These are phyloP conservation scores for Axinella damicornis DNA, from an alignment of 37 sponge, comb jelly and placozoan species.

Conservation along the genomic window DNA sequence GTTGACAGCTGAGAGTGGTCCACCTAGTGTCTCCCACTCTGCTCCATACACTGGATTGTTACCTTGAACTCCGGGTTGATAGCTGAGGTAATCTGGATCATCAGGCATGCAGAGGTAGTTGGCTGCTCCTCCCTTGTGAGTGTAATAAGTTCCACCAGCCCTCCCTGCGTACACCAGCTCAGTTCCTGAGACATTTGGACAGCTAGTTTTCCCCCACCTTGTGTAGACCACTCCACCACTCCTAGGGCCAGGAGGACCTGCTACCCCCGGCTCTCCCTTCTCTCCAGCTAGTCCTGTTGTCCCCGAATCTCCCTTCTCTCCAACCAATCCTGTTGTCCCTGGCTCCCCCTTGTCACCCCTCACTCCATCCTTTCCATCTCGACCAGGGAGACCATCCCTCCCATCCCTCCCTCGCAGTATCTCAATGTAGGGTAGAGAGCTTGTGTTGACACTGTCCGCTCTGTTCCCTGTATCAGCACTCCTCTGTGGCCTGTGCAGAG, in stretches of 20 bases:
- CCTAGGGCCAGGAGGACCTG: constrained; percentile 25
- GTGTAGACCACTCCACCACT: constrained; percentile 33
- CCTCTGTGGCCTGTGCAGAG: no score
- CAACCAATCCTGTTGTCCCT: no score
- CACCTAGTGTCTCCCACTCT: constrained; percentile 29
- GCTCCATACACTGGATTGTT: constrained; percentile 17
- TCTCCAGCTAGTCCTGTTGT: constrained; percentile 32
- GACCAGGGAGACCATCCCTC: no score
- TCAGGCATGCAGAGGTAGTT: constrained; percentile 27
- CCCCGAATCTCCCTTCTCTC: neutral
- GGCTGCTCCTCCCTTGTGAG: constrained; percentile 30
- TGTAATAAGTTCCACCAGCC: constrained; percentile 13
- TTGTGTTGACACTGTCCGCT: no score
- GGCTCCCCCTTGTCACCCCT: no score
- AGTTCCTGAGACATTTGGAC: constrained; percentile 38
- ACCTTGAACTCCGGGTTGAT: constrained; percentile 22
- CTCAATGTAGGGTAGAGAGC: no score
- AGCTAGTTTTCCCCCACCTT: constrained; percentile 37
- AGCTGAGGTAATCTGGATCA: constrained; percentile 20
- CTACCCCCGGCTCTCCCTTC: constrained; percentile 21
- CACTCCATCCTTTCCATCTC: no score
- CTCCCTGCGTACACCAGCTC: constrained; percentile 30
- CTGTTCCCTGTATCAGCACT: no score
- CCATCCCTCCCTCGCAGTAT: no score
- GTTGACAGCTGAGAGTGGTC: neutral